phyloP scores from a whole-genome alignment of 1,140 invertebrate genomes.

The Cherax quadricarinatus region DNA sequence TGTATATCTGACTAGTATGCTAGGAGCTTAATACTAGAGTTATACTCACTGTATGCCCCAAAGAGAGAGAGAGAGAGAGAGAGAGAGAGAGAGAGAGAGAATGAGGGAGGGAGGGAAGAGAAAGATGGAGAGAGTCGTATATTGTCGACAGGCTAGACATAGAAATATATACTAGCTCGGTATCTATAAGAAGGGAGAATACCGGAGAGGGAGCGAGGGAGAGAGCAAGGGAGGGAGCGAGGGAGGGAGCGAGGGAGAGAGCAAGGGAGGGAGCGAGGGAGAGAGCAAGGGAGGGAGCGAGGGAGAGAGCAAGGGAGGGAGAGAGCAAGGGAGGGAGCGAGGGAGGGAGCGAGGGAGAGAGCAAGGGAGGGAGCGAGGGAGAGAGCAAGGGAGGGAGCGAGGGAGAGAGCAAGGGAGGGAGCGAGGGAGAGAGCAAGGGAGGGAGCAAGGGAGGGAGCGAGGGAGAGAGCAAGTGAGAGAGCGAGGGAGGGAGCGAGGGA shows the following conservation, averaged over 20 bases:
- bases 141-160: too few relatives aligned
- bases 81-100: neutral
- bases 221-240: too few relatives aligned
- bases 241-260: neutral
- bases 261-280: neutral
- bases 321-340: neutral
- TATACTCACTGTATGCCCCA: too few relatives aligned
- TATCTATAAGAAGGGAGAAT: neutral
- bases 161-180: too few relatives aligned
- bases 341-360: too few relatives aligned
- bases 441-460: neutral
- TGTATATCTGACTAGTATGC: too few relatives aligned
- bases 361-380: too few relatives aligned
- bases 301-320: neutral
- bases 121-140: neutral
- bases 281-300: conserved; percentile 8
- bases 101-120: neutral
- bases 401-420: too few relatives aligned
- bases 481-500: neutral
- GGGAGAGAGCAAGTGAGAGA: neutral
- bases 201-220: neutral
- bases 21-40: too few relatives aligned
- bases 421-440: neutral
- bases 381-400: too few relatives aligned
- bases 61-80: too few relatives aligned